Conservation (phyloP, 2,113 vertebrate species). For the Sylvietta virens region DNA sequence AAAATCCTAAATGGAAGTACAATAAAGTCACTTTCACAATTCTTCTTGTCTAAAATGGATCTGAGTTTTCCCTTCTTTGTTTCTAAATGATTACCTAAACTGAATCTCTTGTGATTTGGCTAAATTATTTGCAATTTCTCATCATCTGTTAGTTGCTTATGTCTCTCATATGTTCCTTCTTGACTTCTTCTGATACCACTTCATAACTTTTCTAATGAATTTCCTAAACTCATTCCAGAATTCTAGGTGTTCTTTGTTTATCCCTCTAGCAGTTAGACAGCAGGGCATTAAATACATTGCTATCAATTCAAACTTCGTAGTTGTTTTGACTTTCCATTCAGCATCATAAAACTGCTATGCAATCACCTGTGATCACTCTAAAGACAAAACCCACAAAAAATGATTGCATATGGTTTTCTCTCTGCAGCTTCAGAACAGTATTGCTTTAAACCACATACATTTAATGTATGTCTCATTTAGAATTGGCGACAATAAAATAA, state of each 20-base stretch:
- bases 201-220: not conserved
- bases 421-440: not conserved
- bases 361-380: not conserved
- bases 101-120: not conserved
- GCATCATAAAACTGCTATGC: not conserved
- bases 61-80: not conserved
- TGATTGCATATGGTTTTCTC: not conserved
- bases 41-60: not conserved
- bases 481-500: not conserved
- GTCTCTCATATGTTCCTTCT: not conserved
- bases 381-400: not conserved
- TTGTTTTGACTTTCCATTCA: not conserved
- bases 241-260: slow-evolving; percentile 49
- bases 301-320: slow-evolving; percentile 2
- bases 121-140: not conserved
- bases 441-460: not conserved
- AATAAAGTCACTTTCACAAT: not conserved
- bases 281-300: not conserved
- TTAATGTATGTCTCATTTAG: not conserved
- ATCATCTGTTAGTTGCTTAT: not conserved
- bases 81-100: not conserved
- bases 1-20: not conserved
- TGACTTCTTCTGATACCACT: not conserved
- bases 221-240: not conserved
- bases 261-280: slow-evolving; percentile 39